Base-by-base conservation (phyloP, 2,797 vertebrate genomes). In the Cuculus canorus region DNA sequence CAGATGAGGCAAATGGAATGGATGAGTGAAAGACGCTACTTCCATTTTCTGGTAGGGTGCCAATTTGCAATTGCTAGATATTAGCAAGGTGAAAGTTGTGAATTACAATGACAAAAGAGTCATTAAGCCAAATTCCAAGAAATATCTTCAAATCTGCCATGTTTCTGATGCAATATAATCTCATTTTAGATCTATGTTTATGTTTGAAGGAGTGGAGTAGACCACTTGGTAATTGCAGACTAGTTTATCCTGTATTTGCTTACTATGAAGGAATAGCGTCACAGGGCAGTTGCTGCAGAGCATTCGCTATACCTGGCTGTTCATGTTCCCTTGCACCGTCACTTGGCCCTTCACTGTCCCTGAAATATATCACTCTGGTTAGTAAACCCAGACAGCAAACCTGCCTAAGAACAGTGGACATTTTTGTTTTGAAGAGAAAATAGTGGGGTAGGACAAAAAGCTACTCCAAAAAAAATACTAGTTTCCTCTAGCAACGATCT, bases 121-220 rank as follows among this genome's bases (percentile, higher is more conserved):
- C 64, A 93, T 95, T 92, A 93, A 85, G 45, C 60, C 64, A 80
- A 94, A 94, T 89, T 88, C 73, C 68, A 82, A 71, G 71, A 87
- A 93, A 82, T 90, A 88, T 59, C 83, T 95, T 93, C 76, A 93
- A 96, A 70, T 95, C 92, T 12, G 5, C 48, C 53, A 70, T 69
- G 73, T 90, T 95, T 95, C 93, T 93, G 80, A 95, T 84, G 82
- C 76, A 65, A 90, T 23, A 70, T 41, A 86, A 95, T 96, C 83
- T 96, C 66, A n/a, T 70, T 94, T 91, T 69, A 79, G 63, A 92
- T 90, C 96, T 95, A 8, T 73, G 73, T 86, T 96, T 95, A 90
- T 60, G 63, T 88, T 88, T 63, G 72, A 93, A 76, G 91, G 73
- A 86, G n/a, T 2, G 56, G 86, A 82, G 84, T 72, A 94, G 81